Percentiles rank a stretch among this genome's conserved stretches.
These are phyloP conservation scores for Heliconius nattereri DNA, from an alignment of 1,140 invertebrate genomes.

Conservation along the genomic window DNA sequence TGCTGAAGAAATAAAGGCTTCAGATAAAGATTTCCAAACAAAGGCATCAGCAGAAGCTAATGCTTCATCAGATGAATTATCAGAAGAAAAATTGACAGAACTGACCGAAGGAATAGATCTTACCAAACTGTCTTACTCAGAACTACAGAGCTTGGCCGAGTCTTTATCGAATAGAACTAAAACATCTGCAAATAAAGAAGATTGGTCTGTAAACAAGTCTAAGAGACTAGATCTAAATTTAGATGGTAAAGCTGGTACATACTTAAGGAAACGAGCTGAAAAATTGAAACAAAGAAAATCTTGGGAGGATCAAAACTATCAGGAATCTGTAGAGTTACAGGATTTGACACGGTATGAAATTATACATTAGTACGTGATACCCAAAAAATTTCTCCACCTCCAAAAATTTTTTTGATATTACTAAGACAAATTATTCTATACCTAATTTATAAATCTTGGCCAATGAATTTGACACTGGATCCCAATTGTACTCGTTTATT, in stretches of 20 bases:
- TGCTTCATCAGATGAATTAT: constrained; percentile 51
- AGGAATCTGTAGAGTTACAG: constrained; percentile 77
- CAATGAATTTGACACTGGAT: too few relatives aligned
- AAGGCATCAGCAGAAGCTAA: constrained; percentile 36
- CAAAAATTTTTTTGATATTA: too few relatives aligned
- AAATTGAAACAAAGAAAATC: constrained; percentile 75
- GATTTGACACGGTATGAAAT: constrained; percentile 67
- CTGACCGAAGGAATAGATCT: constrained; percentile 69
- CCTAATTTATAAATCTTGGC: too few relatives aligned
- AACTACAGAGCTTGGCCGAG: constrained; percentile 71
- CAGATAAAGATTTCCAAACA: constrained; percentile 27
- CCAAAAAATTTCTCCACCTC: too few relatives aligned
- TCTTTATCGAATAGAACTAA: constrained; percentile 61
- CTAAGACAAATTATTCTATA: too few relatives aligned
- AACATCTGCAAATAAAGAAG: constrained; percentile 60
- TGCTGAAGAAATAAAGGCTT: constrained; percentile 53
- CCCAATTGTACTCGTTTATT: too few relatives aligned
- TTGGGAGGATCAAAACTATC: constrained; percentile 78
- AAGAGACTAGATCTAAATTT: constrained; percentile 71
- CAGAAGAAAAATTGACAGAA: constrained; percentile 68
- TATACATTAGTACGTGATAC: neutral
- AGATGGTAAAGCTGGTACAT: constrained; percentile 74
- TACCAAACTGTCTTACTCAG: constrained; percentile 65
- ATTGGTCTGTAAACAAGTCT: constrained; percentile 68
- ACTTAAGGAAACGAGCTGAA: constrained; percentile 74